Conservation (phyloP, 2,797 vertebrate genomes). For the Staurois parvus region DNA sequence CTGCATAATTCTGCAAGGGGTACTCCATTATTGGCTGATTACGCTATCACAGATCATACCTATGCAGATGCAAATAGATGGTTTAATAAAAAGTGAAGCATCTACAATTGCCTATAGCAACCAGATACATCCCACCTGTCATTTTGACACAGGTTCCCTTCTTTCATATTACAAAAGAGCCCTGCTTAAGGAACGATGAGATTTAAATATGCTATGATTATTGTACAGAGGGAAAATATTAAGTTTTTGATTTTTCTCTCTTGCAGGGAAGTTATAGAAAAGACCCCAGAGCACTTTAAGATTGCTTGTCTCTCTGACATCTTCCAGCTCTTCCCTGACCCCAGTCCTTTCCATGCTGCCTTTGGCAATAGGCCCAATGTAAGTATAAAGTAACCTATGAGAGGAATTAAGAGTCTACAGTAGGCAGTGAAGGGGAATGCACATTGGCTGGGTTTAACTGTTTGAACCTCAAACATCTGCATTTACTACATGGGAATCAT, state of each 20-base stretch:
- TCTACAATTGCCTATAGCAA: too few species aligned
- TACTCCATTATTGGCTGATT: too few species aligned
- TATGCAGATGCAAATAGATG: too few species aligned
- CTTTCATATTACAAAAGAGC: too few species aligned
- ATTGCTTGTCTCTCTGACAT: constrained; percentile 91
- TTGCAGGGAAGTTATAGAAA: constrained; percentile 94
- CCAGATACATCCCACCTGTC: too few species aligned
- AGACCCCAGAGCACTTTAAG: constrained; percentile 95
- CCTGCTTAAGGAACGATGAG: not conserved
- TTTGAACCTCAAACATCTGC: too few species aligned
- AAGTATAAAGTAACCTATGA: constrained; percentile 66
- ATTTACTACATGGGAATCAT: too few species aligned
- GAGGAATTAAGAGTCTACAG: not conserved
- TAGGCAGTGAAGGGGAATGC: not conserved
- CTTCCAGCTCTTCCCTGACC: constrained; percentile 82
- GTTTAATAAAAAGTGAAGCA: too few species aligned
- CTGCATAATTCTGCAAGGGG: too few species aligned
- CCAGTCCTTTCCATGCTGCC: constrained; percentile 88
- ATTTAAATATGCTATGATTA: not conserved
- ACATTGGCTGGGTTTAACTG: not conserved
- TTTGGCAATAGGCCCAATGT: constrained; percentile 94
- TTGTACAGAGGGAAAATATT: not conserved
- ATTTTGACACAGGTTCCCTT: too few species aligned
- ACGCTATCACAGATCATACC: too few species aligned
- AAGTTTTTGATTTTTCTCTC: not conserved